phyloP scores from a whole-genome alignment of 2,113 vertebrate genomes.

The Xerus inauris region DNA sequence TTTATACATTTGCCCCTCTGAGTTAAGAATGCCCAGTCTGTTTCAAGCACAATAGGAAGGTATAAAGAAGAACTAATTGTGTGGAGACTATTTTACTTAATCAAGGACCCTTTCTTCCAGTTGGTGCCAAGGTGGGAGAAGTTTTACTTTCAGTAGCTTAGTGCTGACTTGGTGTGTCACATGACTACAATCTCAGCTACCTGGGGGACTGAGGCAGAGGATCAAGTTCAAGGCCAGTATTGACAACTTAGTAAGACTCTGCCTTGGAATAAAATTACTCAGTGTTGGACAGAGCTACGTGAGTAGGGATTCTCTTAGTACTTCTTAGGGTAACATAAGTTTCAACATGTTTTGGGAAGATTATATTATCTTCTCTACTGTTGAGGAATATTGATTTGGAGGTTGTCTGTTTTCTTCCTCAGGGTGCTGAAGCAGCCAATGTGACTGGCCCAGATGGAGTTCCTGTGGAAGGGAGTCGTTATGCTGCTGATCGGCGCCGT shows the following conservation, averaged over 20 bases:
- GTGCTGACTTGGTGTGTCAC: neutral
- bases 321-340: neutral
- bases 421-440: constrained; percentile 98
- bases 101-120: neutral
- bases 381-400: neutral
- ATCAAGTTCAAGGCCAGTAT: neutral
- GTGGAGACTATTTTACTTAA: neutral
- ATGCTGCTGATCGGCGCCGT: constrained; percentile 95
- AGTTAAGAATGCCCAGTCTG: neutral
- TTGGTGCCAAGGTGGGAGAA: neutral
- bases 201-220: neutral
- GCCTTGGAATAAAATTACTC: neutral
- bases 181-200: neutral
- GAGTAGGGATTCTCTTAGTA: neutral
- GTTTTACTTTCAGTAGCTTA: neutral
- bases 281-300: neutral
- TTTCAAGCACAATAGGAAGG: neutral
- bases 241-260: neutral
- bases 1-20: neutral
- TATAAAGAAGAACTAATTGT: neutral
- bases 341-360: neutral
- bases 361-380: neutral
- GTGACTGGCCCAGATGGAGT: constrained; percentile 96
- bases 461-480: constrained; percentile 96
- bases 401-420: neutral